phyloP scores from a whole-genome alignment of 2,888 invertebrate species.

The Eristalis arbustorum region DNA sequence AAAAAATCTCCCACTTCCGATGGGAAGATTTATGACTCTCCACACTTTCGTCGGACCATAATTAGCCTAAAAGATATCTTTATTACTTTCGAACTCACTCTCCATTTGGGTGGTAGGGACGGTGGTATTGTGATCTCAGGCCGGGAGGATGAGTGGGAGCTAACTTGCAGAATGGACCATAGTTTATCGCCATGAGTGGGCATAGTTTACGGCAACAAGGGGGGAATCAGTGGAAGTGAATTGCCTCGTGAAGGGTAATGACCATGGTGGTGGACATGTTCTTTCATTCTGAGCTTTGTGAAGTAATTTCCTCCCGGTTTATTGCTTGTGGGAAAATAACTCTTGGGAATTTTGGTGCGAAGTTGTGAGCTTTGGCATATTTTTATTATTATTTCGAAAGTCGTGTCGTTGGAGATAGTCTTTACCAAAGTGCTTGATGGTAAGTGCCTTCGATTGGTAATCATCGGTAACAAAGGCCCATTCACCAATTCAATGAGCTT shows the following conservation, averaged over 20 bases:
- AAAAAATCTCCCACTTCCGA: conserved; percentile 33
- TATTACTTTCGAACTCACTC: not conserved
- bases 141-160: not conserved
- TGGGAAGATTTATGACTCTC: conserved; percentile 29
- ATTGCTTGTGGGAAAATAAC: no score
- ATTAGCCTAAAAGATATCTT: not conserved
- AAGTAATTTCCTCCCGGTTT: no score
- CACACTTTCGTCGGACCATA: not conserved
- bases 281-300: no score
- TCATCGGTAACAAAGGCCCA: no score
- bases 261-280: not conserved
- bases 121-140: no score
- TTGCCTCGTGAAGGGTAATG: not conserved
- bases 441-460: no score
- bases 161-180: not conserved
- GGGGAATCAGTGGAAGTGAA: not conserved
- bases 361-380: no score
- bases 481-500: no score
- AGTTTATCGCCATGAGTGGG: not conserved
- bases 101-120: not conserved
- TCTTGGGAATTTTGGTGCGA: no score
- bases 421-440: no score
- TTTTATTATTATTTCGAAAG: no score
- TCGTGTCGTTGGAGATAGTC: no score
- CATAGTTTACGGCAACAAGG: not conserved